phyloP scores from a whole-genome alignment of 2,113 vertebrate genomes.

The Nymphicus hollandicus region DNA sequence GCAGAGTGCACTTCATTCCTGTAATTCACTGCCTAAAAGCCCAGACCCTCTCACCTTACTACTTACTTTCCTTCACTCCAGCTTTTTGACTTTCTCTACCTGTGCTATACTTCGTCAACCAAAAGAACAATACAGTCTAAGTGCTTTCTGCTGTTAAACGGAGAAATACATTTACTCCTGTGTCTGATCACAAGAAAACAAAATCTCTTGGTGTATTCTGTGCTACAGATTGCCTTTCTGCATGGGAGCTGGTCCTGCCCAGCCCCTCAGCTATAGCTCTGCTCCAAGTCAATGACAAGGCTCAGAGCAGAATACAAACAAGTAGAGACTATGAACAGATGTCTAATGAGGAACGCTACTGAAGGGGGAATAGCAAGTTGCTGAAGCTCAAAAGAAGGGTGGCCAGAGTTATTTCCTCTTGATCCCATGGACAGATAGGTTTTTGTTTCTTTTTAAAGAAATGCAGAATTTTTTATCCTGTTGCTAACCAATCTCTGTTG shows the following conservation, averaged over 20 bases:
- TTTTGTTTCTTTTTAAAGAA: not conserved
- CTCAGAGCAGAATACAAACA: not conserved
- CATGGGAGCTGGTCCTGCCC: not conserved
- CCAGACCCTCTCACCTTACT: not conserved
- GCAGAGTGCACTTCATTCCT: not conserved
- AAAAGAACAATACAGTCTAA: not conserved
- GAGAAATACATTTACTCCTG: not conserved
- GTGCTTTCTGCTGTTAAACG: not conserved
- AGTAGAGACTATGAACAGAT: not conserved
- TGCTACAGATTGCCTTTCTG: not conserved
- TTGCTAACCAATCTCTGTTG: not conserved
- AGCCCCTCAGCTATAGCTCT: not conserved
- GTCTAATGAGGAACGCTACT: not conserved
- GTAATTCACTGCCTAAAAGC: not conserved
- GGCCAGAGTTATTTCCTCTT: not conserved
- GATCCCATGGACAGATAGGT: fast-evolving
- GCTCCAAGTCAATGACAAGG: not conserved
- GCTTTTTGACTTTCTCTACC: not conserved
- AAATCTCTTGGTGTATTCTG: not conserved
- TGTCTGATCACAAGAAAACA: not conserved
- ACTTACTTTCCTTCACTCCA: not conserved
- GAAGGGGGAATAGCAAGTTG: not conserved
- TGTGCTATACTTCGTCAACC: not conserved
- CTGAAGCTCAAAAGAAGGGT: not conserved
- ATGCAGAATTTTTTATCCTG: not conserved